Conservation (phyloP, 2,888 invertebrate genomes). For the Laothoe populi region DNA sequence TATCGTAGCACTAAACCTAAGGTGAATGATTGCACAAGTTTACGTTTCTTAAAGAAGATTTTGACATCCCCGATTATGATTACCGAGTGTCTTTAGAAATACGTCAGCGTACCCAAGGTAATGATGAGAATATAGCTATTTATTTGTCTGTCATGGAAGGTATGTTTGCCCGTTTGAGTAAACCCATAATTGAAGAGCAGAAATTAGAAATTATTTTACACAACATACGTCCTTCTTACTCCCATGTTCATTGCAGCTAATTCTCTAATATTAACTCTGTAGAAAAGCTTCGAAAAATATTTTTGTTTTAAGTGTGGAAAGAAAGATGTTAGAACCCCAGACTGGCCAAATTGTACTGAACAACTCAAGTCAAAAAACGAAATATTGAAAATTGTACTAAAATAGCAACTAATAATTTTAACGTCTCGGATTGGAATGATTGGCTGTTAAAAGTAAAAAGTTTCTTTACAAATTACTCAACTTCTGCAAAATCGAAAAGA, state of each 20-base stretch:
- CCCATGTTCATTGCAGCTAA: not conserved
- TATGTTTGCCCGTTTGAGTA: conserved; percentile 32
- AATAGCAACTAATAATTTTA: not conserved
- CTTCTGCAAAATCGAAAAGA: not conserved
- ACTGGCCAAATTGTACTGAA: not conserved
- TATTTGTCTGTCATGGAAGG: conserved; percentile 36
- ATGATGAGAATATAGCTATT: conserved; percentile 25
- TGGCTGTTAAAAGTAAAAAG: conserved; percentile 1
- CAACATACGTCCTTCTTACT: not conserved
- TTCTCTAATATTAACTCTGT: not conserved
- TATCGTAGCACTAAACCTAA: not conserved
- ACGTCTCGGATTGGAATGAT: conserved; percentile 5
- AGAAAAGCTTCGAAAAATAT: not conserved
- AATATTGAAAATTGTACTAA: not conserved
- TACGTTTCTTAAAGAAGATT: not conserved
- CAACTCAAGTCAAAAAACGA: not conserved
- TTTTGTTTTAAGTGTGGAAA: conserved; percentile 8
- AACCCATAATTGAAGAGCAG: conserved; percentile 30
- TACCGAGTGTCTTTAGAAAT: conserved; percentile 4
- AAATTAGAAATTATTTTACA: conserved; percentile 37
- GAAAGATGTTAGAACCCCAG: not conserved
- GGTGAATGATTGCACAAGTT: not conserved
- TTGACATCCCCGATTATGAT: conserved; percentile 7
- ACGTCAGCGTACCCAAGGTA: conserved; percentile 13
- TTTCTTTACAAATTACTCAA: not conserved